Percentiles rank a stretch among this genome's conserved stretches.
Evolutionary conservation across 2,888 invertebrate genomes (phyloP).

Genomic region (Thera obeliscata): DNA sequence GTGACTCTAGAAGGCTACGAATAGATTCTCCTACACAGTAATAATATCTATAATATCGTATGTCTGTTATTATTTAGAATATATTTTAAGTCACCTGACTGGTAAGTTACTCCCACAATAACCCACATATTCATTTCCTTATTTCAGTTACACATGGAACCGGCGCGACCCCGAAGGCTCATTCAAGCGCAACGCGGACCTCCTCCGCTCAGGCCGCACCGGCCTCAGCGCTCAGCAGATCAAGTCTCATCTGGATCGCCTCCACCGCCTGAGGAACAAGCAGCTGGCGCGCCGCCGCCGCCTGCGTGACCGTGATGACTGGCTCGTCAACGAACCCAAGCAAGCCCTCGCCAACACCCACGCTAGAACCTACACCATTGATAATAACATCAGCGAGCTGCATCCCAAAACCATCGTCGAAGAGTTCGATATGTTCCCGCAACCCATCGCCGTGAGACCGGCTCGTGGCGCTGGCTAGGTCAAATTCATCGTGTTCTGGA

Average conservation of each 20-base stretch:
- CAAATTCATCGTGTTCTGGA: conserved; percentile 2
- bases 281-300: conserved; percentile 70
- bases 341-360: conserved; percentile 76
- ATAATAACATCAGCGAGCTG: conserved; percentile 81
- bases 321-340: conserved; percentile 68
- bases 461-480: conserved; percentile 48
- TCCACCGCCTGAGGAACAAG: conserved; percentile 72
- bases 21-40: too few species aligned
- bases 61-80: too few species aligned
- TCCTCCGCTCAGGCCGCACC: conserved; percentile 73
- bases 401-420: conserved; percentile 86
- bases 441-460: conserved; percentile 48
- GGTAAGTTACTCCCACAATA: too few species aligned
- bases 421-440: conserved; percentile 75
- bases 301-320: conserved; percentile 61
- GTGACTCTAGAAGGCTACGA: too few species aligned
- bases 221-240: conserved; percentile 73
- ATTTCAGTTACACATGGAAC: conserved; percentile 74
- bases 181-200: conserved; percentile 70
- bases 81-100: too few species aligned
- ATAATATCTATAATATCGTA: too few species aligned
- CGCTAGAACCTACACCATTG: conserved; percentile 81
- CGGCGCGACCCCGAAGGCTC: conserved; percentile 77
- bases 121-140: neutral
- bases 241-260: conserved; percentile 68